phyloP scores from a whole-genome alignment of 2,888 invertebrate genomes.

The Lottia gigantea region DNA sequence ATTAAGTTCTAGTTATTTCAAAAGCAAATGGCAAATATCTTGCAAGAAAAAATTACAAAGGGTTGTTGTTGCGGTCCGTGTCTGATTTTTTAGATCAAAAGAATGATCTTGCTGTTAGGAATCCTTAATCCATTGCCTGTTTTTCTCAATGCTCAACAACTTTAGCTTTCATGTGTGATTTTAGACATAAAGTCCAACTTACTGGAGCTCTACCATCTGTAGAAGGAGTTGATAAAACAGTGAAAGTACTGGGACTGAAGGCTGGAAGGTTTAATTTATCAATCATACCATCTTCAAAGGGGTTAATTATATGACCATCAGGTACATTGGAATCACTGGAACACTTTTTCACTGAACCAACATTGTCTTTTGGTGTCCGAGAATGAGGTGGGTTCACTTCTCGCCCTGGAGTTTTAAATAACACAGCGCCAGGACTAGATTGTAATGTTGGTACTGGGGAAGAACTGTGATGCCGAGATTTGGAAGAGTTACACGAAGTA shows the following conservation, averaged over 20 bases:
- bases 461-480: too few species aligned
- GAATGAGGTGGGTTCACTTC: not conserved
- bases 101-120: too few species aligned
- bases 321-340: conserved; percentile 34
- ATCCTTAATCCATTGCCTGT: too few species aligned
- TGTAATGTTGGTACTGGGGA: too few species aligned
- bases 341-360: conserved; percentile 7
- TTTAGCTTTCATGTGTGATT: too few species aligned
- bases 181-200: not conserved
- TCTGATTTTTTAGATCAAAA: too few species aligned
- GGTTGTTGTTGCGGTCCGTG: too few species aligned
- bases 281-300: conserved; percentile 50
- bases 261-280: conserved; percentile 52
- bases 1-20: too few species aligned
- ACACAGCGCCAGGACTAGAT: not conserved
- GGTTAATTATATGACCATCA: conserved; percentile 47
- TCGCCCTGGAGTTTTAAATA: not conserved
- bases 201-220: conserved; percentile 40
- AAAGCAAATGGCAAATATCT: too few species aligned
- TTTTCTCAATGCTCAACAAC: too few species aligned
- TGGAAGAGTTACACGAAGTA: too few species aligned
- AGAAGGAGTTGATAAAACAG: conserved; percentile 45
- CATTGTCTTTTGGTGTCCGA: not conserved
- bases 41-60: too few species aligned
- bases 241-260: conserved; percentile 62